Evolutionary conservation across 2,888 invertebrate species (phyloP), one percentile per base, ranked within the genome.

Genomic region (Falcaria lacertinaria): DNA sequence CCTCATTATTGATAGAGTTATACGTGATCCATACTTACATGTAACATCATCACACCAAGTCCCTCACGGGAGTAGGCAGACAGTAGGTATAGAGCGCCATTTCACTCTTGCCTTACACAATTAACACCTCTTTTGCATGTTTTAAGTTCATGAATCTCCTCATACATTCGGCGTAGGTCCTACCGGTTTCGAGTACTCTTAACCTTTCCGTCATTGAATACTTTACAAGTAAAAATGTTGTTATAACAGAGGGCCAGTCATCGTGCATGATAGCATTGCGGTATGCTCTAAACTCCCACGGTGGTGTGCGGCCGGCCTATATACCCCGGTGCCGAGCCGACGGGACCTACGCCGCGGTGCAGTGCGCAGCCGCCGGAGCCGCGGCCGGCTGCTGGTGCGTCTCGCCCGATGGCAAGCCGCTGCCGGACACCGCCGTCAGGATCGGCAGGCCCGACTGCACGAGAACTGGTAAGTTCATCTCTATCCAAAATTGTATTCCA

Each of bases 311-410:
- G 49, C 89, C 91, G 7, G 80, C 87, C 44, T 94, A 94, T 69
- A 91, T 94, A 48, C 96, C 97, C 2, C 91, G 92, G 37, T 98
- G 98, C 75, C 92, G 94, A 42, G 89, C 91, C 2, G 97, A 97
- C 72, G 97, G 98, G 13, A 93, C 92, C 2, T 98, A 95, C 77
- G 94, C 95, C 1, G 92, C 95, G 7, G 93, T 96, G 45, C 98
- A 98, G 84, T 98, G 97, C 73, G 93, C 93, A 42, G 93, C 94
- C 3, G 93, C 93, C 43, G 93, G 94, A 4, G 90, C 90, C 4
- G 92, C 92, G 44, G 93, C 95, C 1, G 92, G 92, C 69, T 98
- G 97, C 86, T 97, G 97, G 97, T 98, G 98, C 76, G 97, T 97
- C 47, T 95, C 95, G 1, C 92, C 93, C 11, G 92, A 94, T 56